Base-by-base conservation (phyloP, 1,140 invertebrate genomes). In the Oreohelix idahoensis region DNA sequence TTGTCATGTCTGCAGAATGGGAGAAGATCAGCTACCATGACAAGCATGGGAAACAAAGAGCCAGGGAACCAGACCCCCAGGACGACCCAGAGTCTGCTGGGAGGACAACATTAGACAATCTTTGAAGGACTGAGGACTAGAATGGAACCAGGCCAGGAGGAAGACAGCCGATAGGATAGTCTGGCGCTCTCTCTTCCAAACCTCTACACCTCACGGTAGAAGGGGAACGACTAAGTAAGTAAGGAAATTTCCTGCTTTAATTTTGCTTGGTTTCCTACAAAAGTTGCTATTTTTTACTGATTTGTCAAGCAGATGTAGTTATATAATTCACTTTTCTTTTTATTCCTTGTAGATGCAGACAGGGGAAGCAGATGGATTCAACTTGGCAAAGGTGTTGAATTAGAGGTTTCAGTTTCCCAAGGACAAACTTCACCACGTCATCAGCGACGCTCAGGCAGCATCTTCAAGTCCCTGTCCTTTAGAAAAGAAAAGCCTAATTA, bases 401-500 rank as follows among this genome's bases (percentile, higher is more conserved):
- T 86, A 29, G 86, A 86, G 39, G 38, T 86, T 36, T 79, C 73
- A 11, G 38, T 87, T 38, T 63, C 74, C 0, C 71, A 77, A 11
- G 84, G 84, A 29, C 70, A 84, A 74, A 70, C 79, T 35, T 73
- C 49, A 5, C 82, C 81, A 75, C 63, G 39, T 23, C 38, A 71
- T 36, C 76, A 66, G 0, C 58, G 77, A 39, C 80, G 75, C 1
- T 75, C 63, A 38, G 63, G 74, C 29, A 81, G 79, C 51, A 29
- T 84, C 39, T n/a, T 84, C 70, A 86, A 84, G 71, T 81, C 63
- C 36, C 39, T 85, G 13, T 86, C 86, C n/a, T 85, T 86, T 58
- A 51, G 79, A 15, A 86, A 75, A 84, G 82, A 86, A 36, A 86
- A 86, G 70, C 63, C 69, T 58, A 77, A 26, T 15, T 75, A 49